Evolutionary conservation across 2,888 invertebrate genomes (phyloP).

Genomic region (Chydorus sphaericus): DNA sequence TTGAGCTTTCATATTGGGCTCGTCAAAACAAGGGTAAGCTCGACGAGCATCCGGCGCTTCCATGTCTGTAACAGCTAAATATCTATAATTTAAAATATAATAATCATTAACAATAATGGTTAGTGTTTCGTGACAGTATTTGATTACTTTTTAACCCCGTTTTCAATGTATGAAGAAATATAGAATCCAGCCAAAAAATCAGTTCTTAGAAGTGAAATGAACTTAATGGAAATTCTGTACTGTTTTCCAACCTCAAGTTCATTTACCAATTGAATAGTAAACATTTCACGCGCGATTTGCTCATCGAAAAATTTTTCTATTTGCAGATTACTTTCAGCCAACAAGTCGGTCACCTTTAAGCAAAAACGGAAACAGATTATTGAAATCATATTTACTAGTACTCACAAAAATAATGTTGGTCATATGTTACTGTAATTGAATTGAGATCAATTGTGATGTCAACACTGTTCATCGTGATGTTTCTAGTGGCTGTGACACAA

Average conservation of each 20-base stretch:
- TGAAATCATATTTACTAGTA: too few relatives aligned
- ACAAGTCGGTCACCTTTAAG: too few relatives aligned
- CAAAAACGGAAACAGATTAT: too few relatives aligned
- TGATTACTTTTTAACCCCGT: conserved; percentile 51
- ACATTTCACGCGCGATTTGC: conserved; percentile 23
- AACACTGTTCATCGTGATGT: conserved; percentile 58
- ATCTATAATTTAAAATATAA: conserved; percentile 15
- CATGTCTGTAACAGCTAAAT: conserved; percentile 29
- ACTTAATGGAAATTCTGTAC: conserved; percentile 53
- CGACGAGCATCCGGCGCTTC: conserved; percentile 23
- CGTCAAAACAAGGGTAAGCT: conserved; percentile 28
- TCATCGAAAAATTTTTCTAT: conserved; percentile 35
- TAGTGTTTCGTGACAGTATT: too few relatives aligned
- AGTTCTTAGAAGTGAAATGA: conserved; percentile 52
- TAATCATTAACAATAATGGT: neutral
- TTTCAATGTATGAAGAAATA: conserved; percentile 53
- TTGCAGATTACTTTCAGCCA: too few relatives aligned
- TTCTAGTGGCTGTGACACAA: conserved; percentile 37
- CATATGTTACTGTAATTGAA: neutral
- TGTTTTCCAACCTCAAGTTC: conserved; percentile 39
- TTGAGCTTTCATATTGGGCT: conserved; percentile 26
- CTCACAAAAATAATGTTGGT: too few relatives aligned
- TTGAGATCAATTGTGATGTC: conserved; percentile 29
- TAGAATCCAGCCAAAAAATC: conserved; percentile 68
- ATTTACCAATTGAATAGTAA: neutral